phyloP scores from a whole-genome alignment of 2,113 vertebrate species.

The Tragelaphus buxtoni region DNA sequence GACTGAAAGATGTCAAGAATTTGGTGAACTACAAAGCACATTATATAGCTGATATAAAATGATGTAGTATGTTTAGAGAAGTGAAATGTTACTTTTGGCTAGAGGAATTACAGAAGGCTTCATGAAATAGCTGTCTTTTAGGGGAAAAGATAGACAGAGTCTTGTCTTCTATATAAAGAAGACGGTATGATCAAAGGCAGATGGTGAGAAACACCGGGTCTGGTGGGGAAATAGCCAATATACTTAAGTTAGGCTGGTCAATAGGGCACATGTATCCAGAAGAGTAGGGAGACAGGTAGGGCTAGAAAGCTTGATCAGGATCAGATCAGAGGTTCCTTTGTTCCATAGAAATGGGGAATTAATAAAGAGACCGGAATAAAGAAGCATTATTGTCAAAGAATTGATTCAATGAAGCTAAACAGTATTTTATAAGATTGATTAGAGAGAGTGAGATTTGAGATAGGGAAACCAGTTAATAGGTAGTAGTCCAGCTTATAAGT shows the following conservation, averaged over 20 bases:
- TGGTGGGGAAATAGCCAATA: neutral
- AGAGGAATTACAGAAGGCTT: neutral
- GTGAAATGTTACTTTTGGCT: neutral
- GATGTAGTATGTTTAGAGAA: neutral
- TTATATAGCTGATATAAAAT: neutral
- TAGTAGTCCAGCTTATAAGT: neutral
- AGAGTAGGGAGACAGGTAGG: neutral
- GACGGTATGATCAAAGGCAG: neutral
- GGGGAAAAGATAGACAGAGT: neutral
- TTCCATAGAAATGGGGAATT: neutral
- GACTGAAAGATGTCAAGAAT: neutral
- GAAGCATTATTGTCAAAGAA: neutral
- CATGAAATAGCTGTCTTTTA: neutral
- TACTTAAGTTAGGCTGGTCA: neutral
- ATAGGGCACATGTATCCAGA: neutral
- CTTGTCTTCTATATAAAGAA: neutral
- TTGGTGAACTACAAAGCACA: neutral
- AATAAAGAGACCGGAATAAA: neutral
- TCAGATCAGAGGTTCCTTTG: neutral
- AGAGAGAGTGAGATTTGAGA: neutral
- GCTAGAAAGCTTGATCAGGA: neutral
- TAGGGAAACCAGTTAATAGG: neutral
- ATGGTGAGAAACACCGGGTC: neutral
- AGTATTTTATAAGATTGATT: neutral
- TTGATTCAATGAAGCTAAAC: neutral